These are phyloP conservation scores for Molothrus aeneus DNA, from an alignment of 2,797 vertebrate species.

Conservation along the genomic window DNA sequence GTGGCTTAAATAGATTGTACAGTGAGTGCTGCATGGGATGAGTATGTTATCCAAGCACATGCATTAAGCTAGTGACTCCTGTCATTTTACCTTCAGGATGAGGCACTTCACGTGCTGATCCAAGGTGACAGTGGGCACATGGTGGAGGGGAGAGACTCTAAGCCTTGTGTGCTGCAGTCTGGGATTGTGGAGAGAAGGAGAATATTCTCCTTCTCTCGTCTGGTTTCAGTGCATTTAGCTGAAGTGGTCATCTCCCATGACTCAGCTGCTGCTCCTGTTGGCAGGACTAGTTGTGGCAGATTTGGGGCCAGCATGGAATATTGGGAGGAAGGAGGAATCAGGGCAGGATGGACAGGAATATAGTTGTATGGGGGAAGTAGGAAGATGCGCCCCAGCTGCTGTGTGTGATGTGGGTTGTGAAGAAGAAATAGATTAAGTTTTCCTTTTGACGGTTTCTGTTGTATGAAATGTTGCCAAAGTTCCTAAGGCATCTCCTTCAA, in stretches of 20 bases:
- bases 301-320: background rate
- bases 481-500: background rate
- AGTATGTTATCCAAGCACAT: background rate
- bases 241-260: slow-evolving; percentile 31
- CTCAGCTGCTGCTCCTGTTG: slow-evolving; percentile 58
- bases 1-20: background rate
- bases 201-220: background rate
- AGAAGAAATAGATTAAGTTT: background rate
- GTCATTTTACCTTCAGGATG: background rate
- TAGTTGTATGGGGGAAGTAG: background rate
- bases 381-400: background rate
- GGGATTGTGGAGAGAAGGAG: background rate
- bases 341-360: background rate
- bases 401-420: background rate
- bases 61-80: background rate
- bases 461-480: background rate
- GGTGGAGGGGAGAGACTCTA: background rate
- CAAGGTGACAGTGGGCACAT: background rate
- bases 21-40: background rate
- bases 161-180: background rate
- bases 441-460: slow-evolving; percentile 15
- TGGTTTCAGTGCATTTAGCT: slow-evolving; percentile 44
- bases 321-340: background rate
- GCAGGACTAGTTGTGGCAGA: slow-evolving; percentile 56
- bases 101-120: background rate